Evolutionary conservation across 2,797 vertebrate species (phyloP).

Genomic region (Denticeps clupeoides): DNA sequence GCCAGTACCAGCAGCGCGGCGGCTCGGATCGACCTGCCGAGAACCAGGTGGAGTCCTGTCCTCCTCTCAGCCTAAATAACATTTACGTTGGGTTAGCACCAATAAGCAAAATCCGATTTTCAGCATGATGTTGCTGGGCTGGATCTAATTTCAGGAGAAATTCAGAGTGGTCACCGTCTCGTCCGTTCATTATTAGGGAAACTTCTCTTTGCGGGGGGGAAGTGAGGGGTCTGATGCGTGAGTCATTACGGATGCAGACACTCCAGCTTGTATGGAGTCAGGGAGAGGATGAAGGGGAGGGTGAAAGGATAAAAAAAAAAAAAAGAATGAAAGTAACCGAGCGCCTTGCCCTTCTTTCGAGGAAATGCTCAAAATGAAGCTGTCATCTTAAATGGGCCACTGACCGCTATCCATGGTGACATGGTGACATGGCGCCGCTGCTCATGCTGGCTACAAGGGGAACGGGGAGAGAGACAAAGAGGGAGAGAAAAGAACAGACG

Average conservation of each 20-base stretch:
- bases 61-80: conserved; percentile 48
- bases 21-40: conserved; percentile 16
- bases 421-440: too few relatives aligned
- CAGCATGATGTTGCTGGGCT: conserved; percentile 54
- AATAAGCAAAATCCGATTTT: conserved; percentile 61
- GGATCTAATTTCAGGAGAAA: conserved; percentile 57
- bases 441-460: too few relatives aligned
- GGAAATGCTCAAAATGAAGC: too few relatives aligned
- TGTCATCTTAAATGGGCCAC: too few relatives aligned
- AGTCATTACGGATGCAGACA: conserved; percentile 2
- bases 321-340: too few relatives aligned
- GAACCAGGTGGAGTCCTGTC: conserved; percentile 14
- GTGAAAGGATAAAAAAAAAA: not conserved
- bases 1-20: not conserved
- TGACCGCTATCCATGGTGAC: too few relatives aligned
- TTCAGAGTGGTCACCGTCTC: conserved; percentile 31
- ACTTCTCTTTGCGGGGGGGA: not conserved
- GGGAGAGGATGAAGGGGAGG: not conserved
- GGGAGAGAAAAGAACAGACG: too few relatives aligned
- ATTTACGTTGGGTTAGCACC: conserved; percentile 63
- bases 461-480: too few relatives aligned
- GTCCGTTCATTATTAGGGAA: not conserved
- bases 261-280: conserved; percentile 1
- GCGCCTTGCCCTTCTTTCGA: too few relatives aligned
- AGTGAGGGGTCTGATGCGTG: not conserved